These are phyloP conservation scores for Salmo trutta DNA, from an alignment of 2,797 vertebrate species.

Conservation along the genomic window DNA sequence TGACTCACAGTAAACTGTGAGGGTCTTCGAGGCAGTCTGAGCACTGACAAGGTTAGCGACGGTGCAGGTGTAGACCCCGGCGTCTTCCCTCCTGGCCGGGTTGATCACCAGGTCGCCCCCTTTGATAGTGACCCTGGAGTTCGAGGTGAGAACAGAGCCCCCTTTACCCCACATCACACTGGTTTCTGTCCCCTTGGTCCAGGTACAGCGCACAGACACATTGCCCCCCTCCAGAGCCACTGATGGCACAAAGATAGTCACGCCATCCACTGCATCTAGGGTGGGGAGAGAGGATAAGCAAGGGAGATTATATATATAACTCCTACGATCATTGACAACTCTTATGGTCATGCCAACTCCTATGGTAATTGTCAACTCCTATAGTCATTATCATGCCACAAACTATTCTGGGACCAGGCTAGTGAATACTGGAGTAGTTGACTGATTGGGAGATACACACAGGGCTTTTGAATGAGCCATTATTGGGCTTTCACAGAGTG, in stretches of 20 bases:
- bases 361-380: background rate
- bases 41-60: slow-evolving; percentile 74
- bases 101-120: slow-evolving; percentile 67
- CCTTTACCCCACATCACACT: slow-evolving; percentile 71
- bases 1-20: slow-evolving; percentile 80
- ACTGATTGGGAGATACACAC: slow-evolving; percentile 3
- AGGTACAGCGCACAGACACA: slow-evolving; percentile 68
- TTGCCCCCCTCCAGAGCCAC: slow-evolving; percentile 66
- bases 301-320: slow-evolving; percentile 2
- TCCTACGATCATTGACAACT: no score
- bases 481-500: slow-evolving; percentile 10
- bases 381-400: background rate
- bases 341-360: background rate
- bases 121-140: slow-evolving; percentile 65
- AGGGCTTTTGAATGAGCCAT: slow-evolving; percentile 14
- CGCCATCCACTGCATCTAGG: slow-evolving; percentile 63
- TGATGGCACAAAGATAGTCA: slow-evolving; percentile 65
- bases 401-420: background rate
- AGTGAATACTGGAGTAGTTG: background rate
- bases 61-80: slow-evolving; percentile 74
- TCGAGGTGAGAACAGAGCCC: slow-evolving; percentile 39
- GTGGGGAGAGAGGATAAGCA: background rate
- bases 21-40: slow-evolving; percentile 47
- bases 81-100: slow-evolving; percentile 63
- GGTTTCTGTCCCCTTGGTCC: slow-evolving; percentile 61